A percentile compares a stretch with the other conserved stretches of the same genome.
Conservation (phyloP, 2,797 vertebrate species). For the Crocidura indochinensis region DNA sequence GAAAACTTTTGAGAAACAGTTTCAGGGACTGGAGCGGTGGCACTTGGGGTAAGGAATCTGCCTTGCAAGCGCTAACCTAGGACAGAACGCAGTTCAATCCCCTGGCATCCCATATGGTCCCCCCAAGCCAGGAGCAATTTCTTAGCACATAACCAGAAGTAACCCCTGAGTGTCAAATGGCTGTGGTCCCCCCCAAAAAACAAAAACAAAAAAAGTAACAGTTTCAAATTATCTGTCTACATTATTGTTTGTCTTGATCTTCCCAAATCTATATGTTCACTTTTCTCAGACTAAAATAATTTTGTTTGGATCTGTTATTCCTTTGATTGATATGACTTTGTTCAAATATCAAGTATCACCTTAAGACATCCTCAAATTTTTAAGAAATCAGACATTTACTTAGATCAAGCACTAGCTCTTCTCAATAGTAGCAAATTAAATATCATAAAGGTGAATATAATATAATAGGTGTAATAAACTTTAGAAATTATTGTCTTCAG, state of each 20-base stretch:
- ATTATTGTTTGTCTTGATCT: neutral
- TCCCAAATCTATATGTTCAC: neutral
- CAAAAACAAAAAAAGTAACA: too few species aligned
- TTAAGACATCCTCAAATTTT: constrained; percentile 12
- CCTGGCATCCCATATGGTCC: too few species aligned
- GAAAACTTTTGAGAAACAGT: neutral
- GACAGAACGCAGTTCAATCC: too few species aligned
- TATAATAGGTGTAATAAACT: constrained; percentile 47
- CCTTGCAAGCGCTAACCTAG: too few species aligned
- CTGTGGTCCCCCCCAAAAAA: too few species aligned
- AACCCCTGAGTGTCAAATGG: too few species aligned
- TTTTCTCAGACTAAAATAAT: neutral
- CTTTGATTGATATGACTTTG: neutral
- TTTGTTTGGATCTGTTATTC: neutral
- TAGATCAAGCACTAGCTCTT: constrained; percentile 60
- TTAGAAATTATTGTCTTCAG: constrained; percentile 67
- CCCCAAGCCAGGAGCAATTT: too few species aligned
- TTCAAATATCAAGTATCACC: neutral
- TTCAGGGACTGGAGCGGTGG: neutral
- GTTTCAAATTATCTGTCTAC: neutral
- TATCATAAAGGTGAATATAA: constrained; percentile 41
- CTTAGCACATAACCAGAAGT: too few species aligned
- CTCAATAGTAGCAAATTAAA: constrained; percentile 32
- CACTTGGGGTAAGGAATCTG: too few species aligned
- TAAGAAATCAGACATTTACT: neutral